Base-by-base conservation (phyloP, 1,140 invertebrate species). In the Bombus cullumanus region DNA sequence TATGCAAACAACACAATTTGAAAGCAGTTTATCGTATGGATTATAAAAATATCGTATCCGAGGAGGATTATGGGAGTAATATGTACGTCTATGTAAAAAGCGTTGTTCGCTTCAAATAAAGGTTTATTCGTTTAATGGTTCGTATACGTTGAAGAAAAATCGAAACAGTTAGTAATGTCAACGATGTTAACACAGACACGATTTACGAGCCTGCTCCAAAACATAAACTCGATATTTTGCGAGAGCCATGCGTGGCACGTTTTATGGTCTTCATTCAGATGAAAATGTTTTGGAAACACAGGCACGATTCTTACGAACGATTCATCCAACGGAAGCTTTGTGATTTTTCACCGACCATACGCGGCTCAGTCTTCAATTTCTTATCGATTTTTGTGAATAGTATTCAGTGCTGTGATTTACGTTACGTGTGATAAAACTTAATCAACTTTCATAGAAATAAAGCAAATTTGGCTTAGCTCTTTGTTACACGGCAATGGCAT, bases 281-380 rank as follows among this genome's bases (percentile, higher is more conserved):
- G 57, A 76, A 83, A 47, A 83, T 83, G 73, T 77, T 77, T 53
- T 37, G 43, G 62, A 57, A 41, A 68, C 43, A n/a, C 25, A 28
- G 31, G 1, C 39, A 41, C 31, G 59, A 62, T 41, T 78, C n/a
- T 25, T 68, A 37, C n/a, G 34, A 39, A 76, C n/a, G 43, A 10
- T 76, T 77, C 22, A 22, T 64, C 12, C 59, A 41, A 22, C 41
- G 8, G 0, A 64, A 41, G 53, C 22, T 47, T 53, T 47, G 59
- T 37, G 43, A 53, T 53, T 66, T 57, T 34, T 81, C 34, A 28
- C 41, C 28, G 34, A 78, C 15, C 18, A 5, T 25, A n/a, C 3
- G 18, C 47, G 47, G 18, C 47, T 22, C 15, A 12, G 22, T 4
- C 4, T 62, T 31, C 12, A 8, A 12, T 41, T 68, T 25, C 22